Conservation (phyloP, 1,140 invertebrate species). For the Drosophila malerkotliana region DNA sequence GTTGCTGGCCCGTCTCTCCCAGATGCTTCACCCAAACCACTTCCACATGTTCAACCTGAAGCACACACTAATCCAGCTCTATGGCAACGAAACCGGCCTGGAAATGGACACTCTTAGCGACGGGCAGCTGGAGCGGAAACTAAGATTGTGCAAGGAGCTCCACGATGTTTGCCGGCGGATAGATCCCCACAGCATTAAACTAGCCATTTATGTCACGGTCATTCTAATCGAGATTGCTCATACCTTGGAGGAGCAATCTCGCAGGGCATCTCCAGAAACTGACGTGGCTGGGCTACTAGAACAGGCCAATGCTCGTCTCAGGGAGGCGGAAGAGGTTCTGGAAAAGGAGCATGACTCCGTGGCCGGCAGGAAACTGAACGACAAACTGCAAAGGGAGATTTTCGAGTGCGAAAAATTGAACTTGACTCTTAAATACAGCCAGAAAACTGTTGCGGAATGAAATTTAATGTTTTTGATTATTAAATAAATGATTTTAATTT, state of each 20-base stretch:
- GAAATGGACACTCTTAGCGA: slow-evolving; percentile 85
- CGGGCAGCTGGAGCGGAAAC: slow-evolving; percentile 87
- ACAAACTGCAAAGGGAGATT: slow-evolving; percentile 56
- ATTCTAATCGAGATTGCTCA: slow-evolving; percentile 88
- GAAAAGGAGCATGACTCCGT: slow-evolving; percentile 73
- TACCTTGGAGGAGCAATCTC: slow-evolving; percentile 85
- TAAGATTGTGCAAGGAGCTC: slow-evolving; percentile 88
- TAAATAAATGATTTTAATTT: too few species aligned
- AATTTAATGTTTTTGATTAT: background rate
- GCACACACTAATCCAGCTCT: slow-evolving; percentile 91
- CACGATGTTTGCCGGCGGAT: slow-evolving; percentile 87
- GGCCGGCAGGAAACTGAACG: slow-evolving; percentile 70
- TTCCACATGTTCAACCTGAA: slow-evolving; percentile 91
- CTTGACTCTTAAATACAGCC: slow-evolving; percentile 25
- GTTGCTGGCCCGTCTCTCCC: slow-evolving; percentile 86
- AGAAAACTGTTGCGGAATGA: slow-evolving; percentile 2
- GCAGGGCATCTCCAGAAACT: slow-evolving; percentile 74
- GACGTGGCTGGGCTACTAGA: slow-evolving; percentile 9
- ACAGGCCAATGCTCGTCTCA: slow-evolving; percentile 56
- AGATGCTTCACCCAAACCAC: slow-evolving; percentile 91
- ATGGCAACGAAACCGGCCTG: slow-evolving; percentile 87
- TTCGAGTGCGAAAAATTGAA: slow-evolving; percentile 60
- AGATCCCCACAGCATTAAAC: slow-evolving; percentile 88
- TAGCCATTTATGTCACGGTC: slow-evolving; percentile 89
- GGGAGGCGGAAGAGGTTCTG: slow-evolving; percentile 54